Base-by-base conservation (phyloP, 2,113 vertebrate genomes). In the Epinephelus lanceolatus region DNA sequence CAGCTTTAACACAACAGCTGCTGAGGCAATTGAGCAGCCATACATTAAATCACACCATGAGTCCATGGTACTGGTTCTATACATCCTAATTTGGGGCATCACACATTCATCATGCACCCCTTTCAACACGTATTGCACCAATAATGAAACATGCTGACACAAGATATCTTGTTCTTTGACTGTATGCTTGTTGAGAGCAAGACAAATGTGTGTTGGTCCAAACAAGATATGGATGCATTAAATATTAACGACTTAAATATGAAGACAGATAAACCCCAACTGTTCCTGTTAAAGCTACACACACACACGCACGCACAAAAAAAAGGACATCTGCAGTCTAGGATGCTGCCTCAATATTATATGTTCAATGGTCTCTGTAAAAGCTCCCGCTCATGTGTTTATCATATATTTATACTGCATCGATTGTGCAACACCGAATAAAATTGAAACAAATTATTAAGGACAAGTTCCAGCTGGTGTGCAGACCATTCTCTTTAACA, bases 1-100 rank as follows among this genome's bases (percentile, higher is more conserved):
- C 9, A 27, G 18, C n/a, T 83, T 80, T 21, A 77, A 45, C 55
- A 4, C 71, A 55, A 78, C 76, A 18, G 80, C 83, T 84, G 80
- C 68, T 10, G 53, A 59, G 9, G 42, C 19, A 49, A 63, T 66
- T 8, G 9, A 73, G 61, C 37, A 63, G 67, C 15, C 40, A 30
- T n/a, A 69, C 56, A 17, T 12, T 76, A 19, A 53, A 71, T 76
- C 10, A 3, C 71, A 37, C 40, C 40, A 10, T 1, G 13, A 61
- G 45, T 25, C 21, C 68, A 23, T 19, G 67, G 40, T 65, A 5
- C 21, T 53, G 53, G 10, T 33, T 66, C 8, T 9, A 63, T 18
- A 63, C n/a, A 62, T 71, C 55, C 40, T 18, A 45, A 9, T 25
- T 45, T 25, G 12, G 14, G n/a, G 17, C 14, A 51, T 80, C 27